Conservation (phyloP, 1,140 invertebrate species). For the Drosophila erecta region DNA sequence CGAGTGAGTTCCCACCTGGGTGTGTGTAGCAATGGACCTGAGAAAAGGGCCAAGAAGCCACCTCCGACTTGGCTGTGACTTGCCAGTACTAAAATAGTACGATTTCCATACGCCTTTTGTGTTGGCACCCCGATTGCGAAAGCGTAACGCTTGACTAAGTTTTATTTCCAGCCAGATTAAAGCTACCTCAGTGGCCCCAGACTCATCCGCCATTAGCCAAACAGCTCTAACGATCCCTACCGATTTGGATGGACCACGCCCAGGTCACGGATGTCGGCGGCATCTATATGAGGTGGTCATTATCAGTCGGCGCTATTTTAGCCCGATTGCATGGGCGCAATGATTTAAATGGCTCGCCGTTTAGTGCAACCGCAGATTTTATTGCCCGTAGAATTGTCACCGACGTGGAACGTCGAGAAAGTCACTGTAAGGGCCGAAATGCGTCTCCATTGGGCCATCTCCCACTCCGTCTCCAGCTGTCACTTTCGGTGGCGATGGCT, state of each 20-base stretch:
- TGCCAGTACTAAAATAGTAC: conserved; percentile 20
- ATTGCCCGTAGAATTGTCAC: conserved; percentile 35
- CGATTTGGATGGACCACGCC: conserved; percentile 48
- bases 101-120: conserved; percentile 50
- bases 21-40: conserved; percentile 6
- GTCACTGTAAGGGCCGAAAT: conserved; percentile 45
- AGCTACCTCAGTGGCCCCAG: conserved; percentile 8
- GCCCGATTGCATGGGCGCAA: conserved; percentile 58
- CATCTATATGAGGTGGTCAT: conserved; percentile 44
- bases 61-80: conserved; percentile 21
- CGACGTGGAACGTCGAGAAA: conserved; percentile 47
- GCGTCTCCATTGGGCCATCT: conserved; percentile 28
- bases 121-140: conserved; percentile 73
- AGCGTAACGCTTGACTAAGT: conserved; percentile 63
- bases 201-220: conserved; percentile 40
- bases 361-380: conserved; percentile 30
- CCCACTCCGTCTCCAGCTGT: conserved; percentile 12
- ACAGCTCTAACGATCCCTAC: conserved; percentile 44
- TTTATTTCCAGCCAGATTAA: conserved; percentile 64
- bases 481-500: conserved; percentile 34
- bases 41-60: conserved; percentile 40
- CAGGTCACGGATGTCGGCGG: conserved; percentile 25
- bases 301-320: conserved; percentile 51
- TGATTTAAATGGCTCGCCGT: conserved; percentile 49
- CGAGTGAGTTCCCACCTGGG: neutral